Percentiles rank a stretch among this genome's conserved stretches.
Conservation (phyloP, 1,140 invertebrate species). For the Lucilia sericata region DNA sequence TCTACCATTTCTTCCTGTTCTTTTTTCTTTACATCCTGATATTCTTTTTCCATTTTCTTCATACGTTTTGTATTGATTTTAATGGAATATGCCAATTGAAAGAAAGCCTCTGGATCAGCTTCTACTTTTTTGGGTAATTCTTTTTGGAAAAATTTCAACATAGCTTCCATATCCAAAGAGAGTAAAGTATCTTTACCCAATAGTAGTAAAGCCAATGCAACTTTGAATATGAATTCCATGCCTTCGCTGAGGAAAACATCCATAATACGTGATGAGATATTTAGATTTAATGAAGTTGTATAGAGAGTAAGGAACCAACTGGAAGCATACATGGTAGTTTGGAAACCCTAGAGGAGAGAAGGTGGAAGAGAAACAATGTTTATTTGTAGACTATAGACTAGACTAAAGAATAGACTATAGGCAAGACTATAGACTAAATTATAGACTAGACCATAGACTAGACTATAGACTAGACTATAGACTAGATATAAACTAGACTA, state of each 20-base stretch:
- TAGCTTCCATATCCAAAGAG: constrained; percentile 97
- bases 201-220: constrained; percentile 92
- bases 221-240: constrained; percentile 97
- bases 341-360: constrained; percentile 82
- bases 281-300: constrained; percentile 91
- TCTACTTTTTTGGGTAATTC: constrained; percentile 91
- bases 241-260: constrained; percentile 98
- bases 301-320: constrained; percentile 99
- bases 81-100: constrained; percentile 89
- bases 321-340: constrained; percentile 98
- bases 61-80: constrained; percentile 97
- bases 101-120: constrained; percentile 88
- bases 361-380: not conserved
- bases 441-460: too few species aligned
- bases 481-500: too few species aligned
- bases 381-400: too few species aligned
- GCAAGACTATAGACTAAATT: too few species aligned
- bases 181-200: constrained; percentile 92
- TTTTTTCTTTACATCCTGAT: constrained; percentile 95
- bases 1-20: constrained; percentile 99
- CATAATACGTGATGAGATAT: constrained; percentile 94
- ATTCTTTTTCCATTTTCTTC: constrained; percentile 99
- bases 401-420: too few species aligned
- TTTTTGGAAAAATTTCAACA: constrained; percentile 98
- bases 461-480: too few species aligned